These are phyloP conservation scores for Miichthys miiuy DNA, from an alignment of 2,797 vertebrate genomes.

Conservation along the genomic window DNA sequence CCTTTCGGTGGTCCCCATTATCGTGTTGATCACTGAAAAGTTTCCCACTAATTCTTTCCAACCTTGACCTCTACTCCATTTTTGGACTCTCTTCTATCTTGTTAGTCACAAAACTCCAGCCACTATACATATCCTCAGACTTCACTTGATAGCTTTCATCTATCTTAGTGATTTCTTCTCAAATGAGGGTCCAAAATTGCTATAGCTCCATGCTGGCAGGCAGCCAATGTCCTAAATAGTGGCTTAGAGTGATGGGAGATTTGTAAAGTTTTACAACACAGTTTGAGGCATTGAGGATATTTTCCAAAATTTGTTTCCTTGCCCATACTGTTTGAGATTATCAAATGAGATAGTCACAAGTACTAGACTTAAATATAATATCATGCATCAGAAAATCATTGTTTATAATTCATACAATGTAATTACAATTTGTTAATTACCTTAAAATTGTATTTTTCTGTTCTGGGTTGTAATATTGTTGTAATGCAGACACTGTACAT, in stretches of 20 bases:
- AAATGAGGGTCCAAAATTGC: conserved; percentile 45
- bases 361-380: not conserved
- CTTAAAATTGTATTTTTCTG: not conserved
- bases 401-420: not conserved
- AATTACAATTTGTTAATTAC: not conserved
- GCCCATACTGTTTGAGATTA: not conserved
- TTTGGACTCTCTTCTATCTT: conserved; percentile 19
- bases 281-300: not conserved
- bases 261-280: not conserved
- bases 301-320: not conserved
- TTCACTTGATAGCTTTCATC: conserved; percentile 32
- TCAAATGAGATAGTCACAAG: not conserved
- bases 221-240: conserved; percentile 17
- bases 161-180: conserved; percentile 38
- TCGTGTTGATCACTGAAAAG: conserved; percentile 23
- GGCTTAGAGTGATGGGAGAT: conserved; percentile 2
- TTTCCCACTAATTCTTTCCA: conserved; percentile 28
- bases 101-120: conserved; percentile 15
- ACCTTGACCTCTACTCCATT: conserved; percentile 44
- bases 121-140: not conserved
- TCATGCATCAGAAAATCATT: not conserved
- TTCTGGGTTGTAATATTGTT: not conserved
- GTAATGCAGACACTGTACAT: not conserved
- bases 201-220: conserved; percentile 2
- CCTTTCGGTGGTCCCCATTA: not conserved